Base-by-base conservation (phyloP, 2,888 invertebrate genomes). In the Drosophila neutralis region DNA sequence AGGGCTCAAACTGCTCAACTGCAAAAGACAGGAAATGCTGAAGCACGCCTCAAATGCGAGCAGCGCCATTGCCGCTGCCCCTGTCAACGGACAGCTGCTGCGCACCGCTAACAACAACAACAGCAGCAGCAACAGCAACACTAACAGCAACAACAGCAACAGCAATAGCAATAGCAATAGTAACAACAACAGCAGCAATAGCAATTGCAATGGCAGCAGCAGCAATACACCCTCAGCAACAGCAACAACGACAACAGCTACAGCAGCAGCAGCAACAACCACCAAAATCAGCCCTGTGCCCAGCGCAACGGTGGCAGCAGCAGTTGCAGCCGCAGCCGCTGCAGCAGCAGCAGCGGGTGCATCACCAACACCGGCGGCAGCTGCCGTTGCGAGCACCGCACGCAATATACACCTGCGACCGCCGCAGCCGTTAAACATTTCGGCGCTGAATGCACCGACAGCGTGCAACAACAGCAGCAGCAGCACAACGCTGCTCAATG, bases 401-500 rank as follows among this genome's bases (percentile, higher is more conserved):
- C 90, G 90, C 81, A 91, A 89, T 71, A 91, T 92, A 63, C 92
- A 92, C 74, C 82, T 91, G 80, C 90, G 93, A 69, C 93, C 93
- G 54, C 94, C 95, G 86, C 95, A 95, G 83, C 95, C 95, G 63
- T 93, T 96, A 78, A 96, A 96, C 92, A 95, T 95, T 74, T 94
- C 95, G 83, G 95, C 96, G 66, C 92, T 96, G 85, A 92, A 88
- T 69, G 84, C 92, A 21, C 73, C 89, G 68, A 69, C 69, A 13
- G 27, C 56, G 56, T 56, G 15, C 58, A 38, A 38, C 56, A 56
- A 77, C 48, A 27, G 27, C 56, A 56, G 80, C 42, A 86, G 69
- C 79, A 68, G 64, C 24, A 66, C 45, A 45, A 24, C 73, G 27
- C 66, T 82, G 61, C 82, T 84, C 27, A 87, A 82, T 49, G 84